phyloP scores from a whole-genome alignment of 2,113 vertebrate genomes.

The Pachyramphus minor region DNA sequence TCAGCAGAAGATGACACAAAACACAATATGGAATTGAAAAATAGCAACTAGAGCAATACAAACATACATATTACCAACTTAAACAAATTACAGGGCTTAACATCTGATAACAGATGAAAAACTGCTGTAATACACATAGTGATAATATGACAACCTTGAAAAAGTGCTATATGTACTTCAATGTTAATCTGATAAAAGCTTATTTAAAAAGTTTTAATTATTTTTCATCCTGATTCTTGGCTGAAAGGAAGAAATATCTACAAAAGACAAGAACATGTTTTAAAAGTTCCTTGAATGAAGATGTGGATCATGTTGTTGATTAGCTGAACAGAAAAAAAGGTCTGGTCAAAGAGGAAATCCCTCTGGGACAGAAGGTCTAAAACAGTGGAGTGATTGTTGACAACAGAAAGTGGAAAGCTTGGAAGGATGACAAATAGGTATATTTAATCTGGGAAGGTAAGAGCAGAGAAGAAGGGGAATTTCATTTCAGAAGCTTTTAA shows the following conservation, averaged over 20 bases:
- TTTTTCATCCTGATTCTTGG: not conserved
- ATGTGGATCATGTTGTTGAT: not conserved
- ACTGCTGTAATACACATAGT: not conserved
- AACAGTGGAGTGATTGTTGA: not conserved
- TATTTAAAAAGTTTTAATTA: not conserved
- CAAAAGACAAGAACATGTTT: not conserved
- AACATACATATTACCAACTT: not conserved
- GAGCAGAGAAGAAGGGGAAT: constrained; percentile 18
- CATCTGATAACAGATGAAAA: not conserved
- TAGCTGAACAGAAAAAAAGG: not conserved
- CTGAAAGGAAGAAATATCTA: not conserved
- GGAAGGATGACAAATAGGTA: constrained; percentile 44
- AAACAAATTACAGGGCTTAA: not conserved
- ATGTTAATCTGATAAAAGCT: not conserved
- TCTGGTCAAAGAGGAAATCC: constrained; percentile 9
- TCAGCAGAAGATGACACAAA: not conserved
- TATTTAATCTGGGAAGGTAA: constrained; percentile 36
- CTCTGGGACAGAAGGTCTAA: not conserved
- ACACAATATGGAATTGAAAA: not conserved
- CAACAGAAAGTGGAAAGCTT: constrained; percentile 26
- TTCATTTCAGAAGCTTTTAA: constrained; percentile 51
- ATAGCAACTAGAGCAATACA: not conserved
- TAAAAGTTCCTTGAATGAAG: not conserved
- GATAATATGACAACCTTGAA: not conserved
- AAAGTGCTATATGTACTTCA: not conserved